A percentile compares a stretch with the other conserved stretches of the same genome.
phyloP scores from a whole-genome alignment of 2,888 invertebrate species.

The Lissocephala sabroskyi region DNA sequence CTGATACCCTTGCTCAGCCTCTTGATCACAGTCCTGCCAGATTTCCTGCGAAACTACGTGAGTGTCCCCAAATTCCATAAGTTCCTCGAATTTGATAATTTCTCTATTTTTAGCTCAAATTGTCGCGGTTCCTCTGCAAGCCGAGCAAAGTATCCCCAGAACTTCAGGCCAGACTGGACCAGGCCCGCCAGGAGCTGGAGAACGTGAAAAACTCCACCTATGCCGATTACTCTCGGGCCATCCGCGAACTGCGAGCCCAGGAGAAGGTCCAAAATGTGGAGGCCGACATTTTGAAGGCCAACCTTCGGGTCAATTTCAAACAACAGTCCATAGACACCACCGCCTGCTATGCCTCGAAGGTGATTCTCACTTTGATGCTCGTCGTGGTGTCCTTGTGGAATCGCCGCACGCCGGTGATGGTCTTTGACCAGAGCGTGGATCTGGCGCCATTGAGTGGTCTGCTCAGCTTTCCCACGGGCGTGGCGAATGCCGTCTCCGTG shows the following conservation, averaged over 20 bases:
- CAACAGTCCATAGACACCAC: conserved; percentile 50
- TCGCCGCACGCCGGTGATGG: conserved; percentile 72
- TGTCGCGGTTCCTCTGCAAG: conserved; percentile 40
- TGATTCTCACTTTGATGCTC: conserved; percentile 67
- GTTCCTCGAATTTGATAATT: not conserved
- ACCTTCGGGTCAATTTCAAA: conserved; percentile 38
- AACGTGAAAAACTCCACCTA: conserved; percentile 35
- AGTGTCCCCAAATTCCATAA: conserved; percentile 1
- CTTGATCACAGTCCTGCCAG: conserved; percentile 47
- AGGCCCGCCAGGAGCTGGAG: conserved; percentile 47
- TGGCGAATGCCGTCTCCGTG: conserved; percentile 73
- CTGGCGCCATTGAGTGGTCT: conserved; percentile 73
- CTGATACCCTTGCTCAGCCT: conserved; percentile 42
- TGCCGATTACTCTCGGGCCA: conserved; percentile 51
- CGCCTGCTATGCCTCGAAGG: conserved; percentile 69
- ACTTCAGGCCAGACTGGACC: conserved; percentile 33
- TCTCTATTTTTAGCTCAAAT: conserved; percentile 29
- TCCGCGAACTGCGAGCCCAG: conserved; percentile 65
- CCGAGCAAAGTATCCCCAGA: not conserved
- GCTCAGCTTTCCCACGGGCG: conserved; percentile 73
- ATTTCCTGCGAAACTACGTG: conserved; percentile 44
- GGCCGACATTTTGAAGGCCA: conserved; percentile 35
- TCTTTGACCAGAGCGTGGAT: conserved; percentile 71
- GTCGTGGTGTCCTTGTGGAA: conserved; percentile 71
- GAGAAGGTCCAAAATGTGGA: conserved; percentile 47